Conservation (phyloP, 2,113 vertebrate genomes). For the Pelusios castaneus region DNA sequence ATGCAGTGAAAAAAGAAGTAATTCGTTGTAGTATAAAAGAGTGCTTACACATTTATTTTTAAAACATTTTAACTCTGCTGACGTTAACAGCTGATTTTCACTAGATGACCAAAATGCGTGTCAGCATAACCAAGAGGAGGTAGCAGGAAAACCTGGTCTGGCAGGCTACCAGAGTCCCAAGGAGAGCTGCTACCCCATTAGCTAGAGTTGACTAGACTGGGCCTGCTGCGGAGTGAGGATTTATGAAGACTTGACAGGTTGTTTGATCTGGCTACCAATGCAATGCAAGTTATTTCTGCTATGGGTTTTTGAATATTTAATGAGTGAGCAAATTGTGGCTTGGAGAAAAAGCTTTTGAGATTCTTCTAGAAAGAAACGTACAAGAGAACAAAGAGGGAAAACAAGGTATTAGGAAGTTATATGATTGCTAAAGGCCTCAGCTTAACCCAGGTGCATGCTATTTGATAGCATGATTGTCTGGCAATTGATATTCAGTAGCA, state of each 20-base stretch:
- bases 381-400: neutral
- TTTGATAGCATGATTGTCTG: neutral
- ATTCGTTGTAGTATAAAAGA: neutral
- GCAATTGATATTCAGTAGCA: fast-evolving
- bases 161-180: neutral
- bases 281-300: neutral
- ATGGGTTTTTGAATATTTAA: neutral
- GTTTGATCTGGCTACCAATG: neutral
- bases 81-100: neutral
- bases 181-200: neutral
- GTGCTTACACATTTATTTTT: neutral
- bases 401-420: fast-evolving
- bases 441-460: neutral
- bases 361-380: neutral
- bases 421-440: neutral
- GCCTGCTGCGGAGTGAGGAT: neutral
- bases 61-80: neutral
- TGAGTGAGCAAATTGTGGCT: neutral
- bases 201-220: neutral
- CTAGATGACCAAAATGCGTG: neutral
- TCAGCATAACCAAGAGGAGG: neutral
- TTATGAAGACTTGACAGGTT: neutral
- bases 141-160: neutral
- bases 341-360: neutral
- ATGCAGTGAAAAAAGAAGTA: neutral